These are phyloP conservation scores for Sylvia atricapilla DNA, from an alignment of 2,113 vertebrate species.

Conservation along the genomic window DNA sequence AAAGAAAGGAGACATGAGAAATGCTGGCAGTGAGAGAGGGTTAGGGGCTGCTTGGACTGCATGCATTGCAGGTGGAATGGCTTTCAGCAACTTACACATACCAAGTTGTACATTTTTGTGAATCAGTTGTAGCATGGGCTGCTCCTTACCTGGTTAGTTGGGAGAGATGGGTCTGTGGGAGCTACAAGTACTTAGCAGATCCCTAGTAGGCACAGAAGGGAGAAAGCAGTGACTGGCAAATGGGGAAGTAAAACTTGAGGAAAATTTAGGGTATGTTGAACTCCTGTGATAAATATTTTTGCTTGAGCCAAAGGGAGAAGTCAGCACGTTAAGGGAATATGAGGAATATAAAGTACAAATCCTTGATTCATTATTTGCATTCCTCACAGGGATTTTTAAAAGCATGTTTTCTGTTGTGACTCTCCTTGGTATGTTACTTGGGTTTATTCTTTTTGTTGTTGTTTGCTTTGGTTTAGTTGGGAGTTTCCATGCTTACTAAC, in stretches of 20 bases:
- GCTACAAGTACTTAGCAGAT: background rate
- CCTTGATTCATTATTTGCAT: background rate
- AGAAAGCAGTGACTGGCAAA: background rate
- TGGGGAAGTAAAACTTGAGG: background rate
- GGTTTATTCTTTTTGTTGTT: background rate
- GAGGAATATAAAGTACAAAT: background rate
- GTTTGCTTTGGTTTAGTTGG: background rate
- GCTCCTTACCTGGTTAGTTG: background rate
- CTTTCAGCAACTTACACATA: background rate
- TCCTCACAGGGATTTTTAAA: background rate
- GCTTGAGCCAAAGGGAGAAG: background rate
- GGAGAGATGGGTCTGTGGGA: background rate
- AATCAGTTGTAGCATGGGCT: rapidly evolving
- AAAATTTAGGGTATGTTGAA: background rate
- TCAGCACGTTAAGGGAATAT: background rate
- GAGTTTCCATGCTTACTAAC: background rate
- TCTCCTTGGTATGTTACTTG: background rate
- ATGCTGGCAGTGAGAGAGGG: background rate
- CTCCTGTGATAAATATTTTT: background rate
- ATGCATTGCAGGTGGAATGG: background rate
- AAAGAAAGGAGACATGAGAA: background rate
- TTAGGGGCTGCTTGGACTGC: background rate
- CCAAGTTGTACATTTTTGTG: rapidly evolving
- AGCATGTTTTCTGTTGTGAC: background rate
- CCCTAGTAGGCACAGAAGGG: background rate